Evolutionary conservation across 2,797 vertebrate species (phyloP).

Genomic region (Coregonus suidteri): DNA sequence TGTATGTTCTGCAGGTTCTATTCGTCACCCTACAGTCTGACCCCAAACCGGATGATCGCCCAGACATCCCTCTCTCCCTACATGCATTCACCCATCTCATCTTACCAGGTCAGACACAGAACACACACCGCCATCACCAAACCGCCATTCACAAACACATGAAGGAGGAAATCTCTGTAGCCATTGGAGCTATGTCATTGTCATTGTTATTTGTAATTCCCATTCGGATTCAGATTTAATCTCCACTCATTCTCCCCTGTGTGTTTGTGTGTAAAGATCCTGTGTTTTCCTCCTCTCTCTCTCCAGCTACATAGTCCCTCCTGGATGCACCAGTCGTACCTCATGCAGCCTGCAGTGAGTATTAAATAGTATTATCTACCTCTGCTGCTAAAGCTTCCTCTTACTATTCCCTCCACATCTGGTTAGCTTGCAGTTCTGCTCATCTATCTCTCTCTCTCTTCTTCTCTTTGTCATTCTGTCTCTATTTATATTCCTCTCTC

Average conservation of each 20-base stretch:
- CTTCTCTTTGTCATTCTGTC: not conserved
- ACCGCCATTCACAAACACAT: not conserved
- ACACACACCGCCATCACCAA: not conserved
- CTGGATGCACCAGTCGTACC: conserved; percentile 94
- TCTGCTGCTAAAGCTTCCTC: not conserved
- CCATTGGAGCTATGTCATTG: not conserved
- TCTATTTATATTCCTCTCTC: not conserved
- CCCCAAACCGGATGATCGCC: conserved; percentile 86
- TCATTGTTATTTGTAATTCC: not conserved
- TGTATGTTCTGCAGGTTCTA: conserved; percentile 80
- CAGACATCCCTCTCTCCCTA: conserved; percentile 87
- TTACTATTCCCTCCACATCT: not conserved
- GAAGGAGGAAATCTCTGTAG: not conserved
- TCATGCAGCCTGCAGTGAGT: conserved; percentile 93
- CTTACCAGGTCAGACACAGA: conserved; percentile 83
- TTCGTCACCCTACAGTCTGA: conserved; percentile 85
- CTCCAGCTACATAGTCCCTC: conserved; percentile 86
- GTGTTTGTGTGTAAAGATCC: not conserved
- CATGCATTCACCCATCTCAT: conserved; percentile 89
- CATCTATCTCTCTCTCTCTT: not conserved
- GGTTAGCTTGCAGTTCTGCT: conserved; percentile 28
- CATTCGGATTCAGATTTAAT: too few relatives aligned
- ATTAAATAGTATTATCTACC: not conserved
- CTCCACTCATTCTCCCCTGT: not conserved
- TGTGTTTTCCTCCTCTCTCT: not conserved